These are phyloP conservation scores for Mola mola DNA, from an alignment of 2,113 vertebrate species.

Conservation along the genomic window DNA sequence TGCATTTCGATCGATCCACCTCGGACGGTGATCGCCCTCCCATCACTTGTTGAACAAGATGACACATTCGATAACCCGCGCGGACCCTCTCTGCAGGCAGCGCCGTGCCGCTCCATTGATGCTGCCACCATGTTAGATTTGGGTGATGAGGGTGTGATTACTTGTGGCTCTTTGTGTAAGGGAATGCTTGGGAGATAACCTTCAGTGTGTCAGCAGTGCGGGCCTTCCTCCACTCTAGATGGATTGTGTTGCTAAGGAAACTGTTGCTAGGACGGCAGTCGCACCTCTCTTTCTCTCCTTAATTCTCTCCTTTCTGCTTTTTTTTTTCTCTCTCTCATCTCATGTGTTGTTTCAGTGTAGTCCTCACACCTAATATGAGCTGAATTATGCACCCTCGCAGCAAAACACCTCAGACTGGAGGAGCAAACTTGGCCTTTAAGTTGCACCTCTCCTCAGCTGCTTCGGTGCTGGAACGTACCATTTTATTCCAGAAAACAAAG, in stretches of 20 bases:
- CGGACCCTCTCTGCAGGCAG: too few relatives aligned
- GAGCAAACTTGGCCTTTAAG: constrained; percentile 28
- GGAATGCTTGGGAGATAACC: constrained; percentile 71
- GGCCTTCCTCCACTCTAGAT: constrained; percentile 69
- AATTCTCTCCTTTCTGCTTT: constrained; percentile 18
- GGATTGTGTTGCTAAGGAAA: constrained; percentile 82
- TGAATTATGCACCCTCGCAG: constrained; percentile 22
- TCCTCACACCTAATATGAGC: constrained; percentile 24
- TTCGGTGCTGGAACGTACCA: background rate
- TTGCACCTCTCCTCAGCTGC: background rate
- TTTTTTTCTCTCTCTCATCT: constrained; percentile 39
- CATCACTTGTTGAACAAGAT: too few relatives aligned
- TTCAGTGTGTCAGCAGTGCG: constrained; percentile 64
- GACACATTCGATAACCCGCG: too few relatives aligned
- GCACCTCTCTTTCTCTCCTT: constrained; percentile 49
- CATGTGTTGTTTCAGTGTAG: constrained; percentile 53
- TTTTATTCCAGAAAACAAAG: too few relatives aligned
- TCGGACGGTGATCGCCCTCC: too few relatives aligned
- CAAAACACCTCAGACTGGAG: constrained; percentile 17
- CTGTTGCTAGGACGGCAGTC: constrained; percentile 77
- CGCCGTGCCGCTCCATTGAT: too few relatives aligned
- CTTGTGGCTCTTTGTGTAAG: constrained; percentile 3
- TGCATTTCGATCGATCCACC: too few relatives aligned
- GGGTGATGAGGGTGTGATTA: constrained; percentile 36
- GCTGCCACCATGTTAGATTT: constrained; percentile 29